Conservation (phyloP, 2,888 invertebrate species). For the Melanargia galathea region DNA sequence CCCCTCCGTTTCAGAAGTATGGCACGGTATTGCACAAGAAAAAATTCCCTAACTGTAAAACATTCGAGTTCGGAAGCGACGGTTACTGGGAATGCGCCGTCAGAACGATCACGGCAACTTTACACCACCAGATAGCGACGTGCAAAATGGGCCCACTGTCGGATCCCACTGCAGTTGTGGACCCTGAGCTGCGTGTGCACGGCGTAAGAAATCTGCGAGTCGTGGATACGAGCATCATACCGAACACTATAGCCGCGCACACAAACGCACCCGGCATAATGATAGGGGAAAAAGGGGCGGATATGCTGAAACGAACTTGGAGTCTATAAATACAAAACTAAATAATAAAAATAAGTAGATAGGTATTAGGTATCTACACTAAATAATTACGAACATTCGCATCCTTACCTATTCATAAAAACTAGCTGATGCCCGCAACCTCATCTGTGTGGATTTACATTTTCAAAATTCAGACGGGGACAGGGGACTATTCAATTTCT, state of each 20-base stretch:
- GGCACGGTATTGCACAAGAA: slow-evolving; percentile 80
- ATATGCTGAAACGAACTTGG: slow-evolving; percentile 83
- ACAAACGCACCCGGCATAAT: slow-evolving; percentile 86
- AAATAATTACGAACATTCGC: background rate
- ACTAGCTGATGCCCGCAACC: too few species aligned
- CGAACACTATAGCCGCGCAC: slow-evolving; percentile 84
- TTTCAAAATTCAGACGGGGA: too few species aligned
- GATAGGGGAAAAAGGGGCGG: slow-evolving; percentile 88
- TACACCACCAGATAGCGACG: slow-evolving; percentile 87
- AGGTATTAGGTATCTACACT: background rate
- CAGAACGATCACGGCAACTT: slow-evolving; percentile 82
- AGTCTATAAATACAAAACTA: slow-evolving; percentile 41
- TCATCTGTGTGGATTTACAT: too few species aligned
- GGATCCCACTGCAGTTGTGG: slow-evolving; percentile 84
- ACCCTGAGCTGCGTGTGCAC: slow-evolving; percentile 83
- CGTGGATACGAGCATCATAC: slow-evolving; percentile 87
- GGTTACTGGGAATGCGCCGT: slow-evolving; percentile 86
- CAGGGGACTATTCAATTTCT: too few species aligned
- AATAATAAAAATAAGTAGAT: background rate
- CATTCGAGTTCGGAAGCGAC: slow-evolving; percentile 80
- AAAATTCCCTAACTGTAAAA: slow-evolving; percentile 80
- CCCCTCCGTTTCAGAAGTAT: slow-evolving; percentile 82
- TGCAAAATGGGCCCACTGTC: slow-evolving; percentile 85
- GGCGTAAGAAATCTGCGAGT: slow-evolving; percentile 84
- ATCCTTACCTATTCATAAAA: background rate